Evolutionary conservation across 2,113 vertebrate genomes (phyloP), one percentile per base, ranked within the genome.

Genomic region (Pao palembangensis): DNA sequence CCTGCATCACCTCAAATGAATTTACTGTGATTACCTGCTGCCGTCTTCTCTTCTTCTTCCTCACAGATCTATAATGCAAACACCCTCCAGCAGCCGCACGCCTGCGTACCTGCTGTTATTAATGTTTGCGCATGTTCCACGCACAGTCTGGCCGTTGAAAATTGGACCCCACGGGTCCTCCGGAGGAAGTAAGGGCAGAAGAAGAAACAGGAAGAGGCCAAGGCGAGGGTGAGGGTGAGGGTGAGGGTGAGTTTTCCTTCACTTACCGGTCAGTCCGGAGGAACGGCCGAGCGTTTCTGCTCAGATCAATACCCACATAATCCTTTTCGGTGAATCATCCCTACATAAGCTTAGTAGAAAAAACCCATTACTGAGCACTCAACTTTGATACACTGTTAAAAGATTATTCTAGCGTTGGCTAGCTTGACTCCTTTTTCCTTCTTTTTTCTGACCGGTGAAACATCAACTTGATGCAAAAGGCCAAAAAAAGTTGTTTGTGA

Each of bases 1-100:
- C 61, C 64, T 44, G 46, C 51, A 71, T 75, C 48, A 41, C 64
- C 63, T 72, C 61, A 77, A 64, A 85, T 85, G 67, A 60, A 78
- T 76, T 85, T 78, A 42, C 70, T 70, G 67, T 76, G 76, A 84
- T 79, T 58, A 71, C 71, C 67, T 72, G 19, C 57, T 62, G 60
- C 56, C 70, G 73, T 72, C 34, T 38, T 12, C 34, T 11, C 34
- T 11, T 38, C 34, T 71, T 47, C 64, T 62, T 58, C 58, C 52
- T 69, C 55, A 58, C 56, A 60, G 57, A 79, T 81, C 62, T 59
- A 72, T 78, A 79, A 78, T 67, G 56, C 74, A 83, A 76, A 78
- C 78, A 77, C 19, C 73, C 43, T 55, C 52, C 44, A 53, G 25
- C 44, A 2, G 18, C 17, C 69, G 54, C 52, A 18, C 16, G 25